Base-by-base conservation (phyloP, 1,140 invertebrate species). In the Prorops nasuta region DNA sequence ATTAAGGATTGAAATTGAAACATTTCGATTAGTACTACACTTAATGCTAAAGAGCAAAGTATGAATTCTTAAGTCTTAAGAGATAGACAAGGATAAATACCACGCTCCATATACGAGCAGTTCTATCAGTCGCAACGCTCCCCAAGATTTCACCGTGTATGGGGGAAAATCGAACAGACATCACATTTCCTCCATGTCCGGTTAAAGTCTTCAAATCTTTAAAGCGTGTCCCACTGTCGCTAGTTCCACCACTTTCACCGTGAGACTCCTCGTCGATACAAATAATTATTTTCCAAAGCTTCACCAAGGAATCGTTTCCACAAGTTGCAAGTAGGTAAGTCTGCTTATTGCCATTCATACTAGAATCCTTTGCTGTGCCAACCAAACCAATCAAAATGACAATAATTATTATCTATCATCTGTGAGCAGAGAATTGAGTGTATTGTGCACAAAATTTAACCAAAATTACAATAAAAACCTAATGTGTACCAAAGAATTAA, bases 241-340 rank as follows among this genome's bases (percentile, higher is more conserved):
- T 45, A 8, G 40, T 48, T 12, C 52, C 41, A 18, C 31, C 38
- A n/a, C 49, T 24, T 1, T 39, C 19, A 10, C 48, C 15, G 2
- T 57, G 20, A 17, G 7, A 2, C 8, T 51, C 17, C 1, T 49
- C 40, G 15, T 58, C 31, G 22, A 39, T 49, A 2, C 9, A 36
- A 34, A 81, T 64, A 9, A 71, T 73, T 12, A 90, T 76, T 34
- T 80, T 80, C 88, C 88, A 91, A 2, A 90, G 57, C 65, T 88
- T 87, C 0, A 89, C 81, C 1, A 84, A 58, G 44, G 85, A 82
- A 66, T 91, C 88, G 57, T 88, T 87, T 3, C 88, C 88, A 59
- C 86, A 81, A 1, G 85, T 85, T 2, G 84, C 85, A 43, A 90
- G 54, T 16, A 88, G 56, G 60, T 84, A 86, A 17, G 66, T 64